A percentile compares a stretch with the other conserved stretches of the same genome.
These are phyloP conservation scores for Aspidiotus rigidus DNA, from an alignment of 2,888 invertebrate genomes.

Conservation along the genomic window DNA sequence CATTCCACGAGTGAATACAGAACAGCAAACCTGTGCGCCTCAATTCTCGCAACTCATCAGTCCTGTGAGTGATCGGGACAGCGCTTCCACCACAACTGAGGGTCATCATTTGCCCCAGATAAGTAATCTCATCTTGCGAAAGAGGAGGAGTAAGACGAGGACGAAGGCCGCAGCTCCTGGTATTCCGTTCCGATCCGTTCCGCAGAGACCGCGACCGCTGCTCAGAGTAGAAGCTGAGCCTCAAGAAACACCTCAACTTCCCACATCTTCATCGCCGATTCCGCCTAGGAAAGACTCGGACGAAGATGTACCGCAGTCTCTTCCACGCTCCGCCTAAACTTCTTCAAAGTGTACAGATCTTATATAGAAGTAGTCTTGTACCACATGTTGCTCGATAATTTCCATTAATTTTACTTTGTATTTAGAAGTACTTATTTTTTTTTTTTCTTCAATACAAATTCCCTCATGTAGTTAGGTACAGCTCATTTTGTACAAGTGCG, in stretches of 20 bases:
- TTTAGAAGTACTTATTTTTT: neutral
- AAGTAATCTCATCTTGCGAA: slow-evolving; percentile 22
- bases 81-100: slow-evolving; percentile 24
- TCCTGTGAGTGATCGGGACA: slow-evolving; percentile 29
- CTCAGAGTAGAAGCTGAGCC: slow-evolving; percentile 21
- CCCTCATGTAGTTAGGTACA: neutral
- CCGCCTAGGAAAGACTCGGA: neutral
- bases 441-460: no score
- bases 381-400: slow-evolving; percentile 2
- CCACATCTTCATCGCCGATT: neutral
- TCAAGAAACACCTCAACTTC: slow-evolving; percentile 7
- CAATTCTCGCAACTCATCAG: slow-evolving; percentile 12
- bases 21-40: slow-evolving; percentile 24
- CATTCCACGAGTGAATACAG: slow-evolving; percentile 17
- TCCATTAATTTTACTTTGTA: slow-evolving; percentile 9
- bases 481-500: slow-evolving; percentile 22
- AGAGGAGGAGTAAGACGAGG: slow-evolving; percentile 23
- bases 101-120: slow-evolving; percentile 17
- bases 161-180: slow-evolving; percentile 23
- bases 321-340: neutral
- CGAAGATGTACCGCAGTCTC: neutral
- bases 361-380: no score
- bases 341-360: neutral
- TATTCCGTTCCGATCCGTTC: slow-evolving; percentile 24
- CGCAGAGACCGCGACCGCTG: slow-evolving; percentile 21